Base-by-base conservation (phyloP, 2,888 invertebrate species). In the Electrophaes corylata region DNA sequence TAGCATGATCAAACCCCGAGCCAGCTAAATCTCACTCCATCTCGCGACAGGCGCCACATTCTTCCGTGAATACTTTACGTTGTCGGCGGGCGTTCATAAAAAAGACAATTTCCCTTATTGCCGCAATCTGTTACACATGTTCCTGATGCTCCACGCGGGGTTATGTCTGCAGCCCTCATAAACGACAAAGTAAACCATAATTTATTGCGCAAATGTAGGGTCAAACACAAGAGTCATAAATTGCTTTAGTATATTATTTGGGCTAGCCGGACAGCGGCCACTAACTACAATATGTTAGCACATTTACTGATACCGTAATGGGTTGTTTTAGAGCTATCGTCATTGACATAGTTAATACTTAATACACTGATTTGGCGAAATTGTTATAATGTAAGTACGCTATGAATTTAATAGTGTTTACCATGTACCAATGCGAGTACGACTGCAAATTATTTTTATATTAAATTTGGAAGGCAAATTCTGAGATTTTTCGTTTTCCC, bases 91-190 rank as follows among this genome's bases (percentile, higher is more conserved):
- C 89, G 86, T 90, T 88, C 91, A 90, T 91, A 91, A 90, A 91
- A 91, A 91, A 90, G 89, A 91, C 91, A 91, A 91, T 91, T 88
- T 89, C 84, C 88, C 88, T 90, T 91, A 91, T 91, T 89, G 89
- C 90, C 78, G 86, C 86, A 91, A 91, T 91, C 90, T 88, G 90
- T 85, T 84, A 89, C 91, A 90, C 87, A 86, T 90, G 90, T 80
- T 58, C 53, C 57, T 58, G 52, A 48, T 54, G 47, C 49, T 86
- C 83, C 81, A 72, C 74, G 69, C 79, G 73, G 78, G 86, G 87
- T 84, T 85, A 88, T 84, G 88, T 84, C 88, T 88, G 84, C 83
- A 81, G 78, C 85, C 83, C 88, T 89, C 90, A 91, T 91, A 90
- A 91, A 91, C 91, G 90, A 90, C 90, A 90, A 88, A 91, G 89